Evolutionary conservation across 2,113 vertebrate species (phyloP).

Genomic region (Thalassarche chlororhynchos): DNA sequence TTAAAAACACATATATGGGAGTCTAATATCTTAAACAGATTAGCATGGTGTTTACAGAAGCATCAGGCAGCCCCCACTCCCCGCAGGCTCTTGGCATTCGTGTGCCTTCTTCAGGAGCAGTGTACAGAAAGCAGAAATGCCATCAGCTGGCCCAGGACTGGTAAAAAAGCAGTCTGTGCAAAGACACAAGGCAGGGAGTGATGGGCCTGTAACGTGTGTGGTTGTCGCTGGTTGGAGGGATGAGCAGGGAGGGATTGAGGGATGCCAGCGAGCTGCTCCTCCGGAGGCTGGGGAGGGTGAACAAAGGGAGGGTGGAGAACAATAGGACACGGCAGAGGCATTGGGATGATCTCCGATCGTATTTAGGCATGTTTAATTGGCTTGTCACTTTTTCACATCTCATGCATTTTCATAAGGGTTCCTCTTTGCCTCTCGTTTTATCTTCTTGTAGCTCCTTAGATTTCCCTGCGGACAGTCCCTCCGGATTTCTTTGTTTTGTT

Average conservation of each 20-base stretch:
- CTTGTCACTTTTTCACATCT: conserved; percentile 37
- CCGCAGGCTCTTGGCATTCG: neutral
- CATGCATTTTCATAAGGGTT: conserved; percentile 55
- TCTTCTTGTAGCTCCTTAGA: neutral
- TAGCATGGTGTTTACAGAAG: conserved; percentile 42
- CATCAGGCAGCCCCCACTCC: neutral
- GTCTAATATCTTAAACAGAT: conserved; percentile 53
- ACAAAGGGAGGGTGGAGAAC: neutral
- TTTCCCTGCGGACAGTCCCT: neutral
- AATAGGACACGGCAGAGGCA: neutral
- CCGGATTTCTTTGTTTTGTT: neutral
- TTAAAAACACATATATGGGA: conserved; percentile 50
- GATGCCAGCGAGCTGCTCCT: neutral
- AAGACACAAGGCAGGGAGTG: neutral
- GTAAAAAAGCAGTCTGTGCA: neutral
- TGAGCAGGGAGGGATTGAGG: neutral
- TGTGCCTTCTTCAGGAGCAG: neutral
- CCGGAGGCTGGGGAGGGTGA: neutral
- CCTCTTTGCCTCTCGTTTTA: neutral
- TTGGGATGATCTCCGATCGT: conserved; percentile 7
- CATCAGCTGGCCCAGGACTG: neutral
- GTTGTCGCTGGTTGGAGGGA: neutral
- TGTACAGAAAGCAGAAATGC: neutral
- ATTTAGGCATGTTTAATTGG: conserved; percentile 34
- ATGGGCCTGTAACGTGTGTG: rapidly evolving